These are phyloP conservation scores for Hymenopus coronatus DNA, from an alignment of 2,888 invertebrate species.

Conservation along the genomic window DNA sequence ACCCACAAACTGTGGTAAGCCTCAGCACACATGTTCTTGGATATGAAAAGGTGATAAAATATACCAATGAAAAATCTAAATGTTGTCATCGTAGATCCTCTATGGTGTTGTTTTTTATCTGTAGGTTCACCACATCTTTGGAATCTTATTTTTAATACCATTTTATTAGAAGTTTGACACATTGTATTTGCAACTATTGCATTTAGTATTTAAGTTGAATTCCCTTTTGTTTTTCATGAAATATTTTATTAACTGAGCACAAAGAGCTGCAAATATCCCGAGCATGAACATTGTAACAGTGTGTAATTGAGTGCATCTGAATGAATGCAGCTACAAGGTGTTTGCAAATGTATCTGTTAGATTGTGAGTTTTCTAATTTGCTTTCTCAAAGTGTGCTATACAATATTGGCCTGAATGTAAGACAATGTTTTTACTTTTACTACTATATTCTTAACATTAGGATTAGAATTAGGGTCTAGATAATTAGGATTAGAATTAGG, in stretches of 20 bases:
- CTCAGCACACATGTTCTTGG: background rate
- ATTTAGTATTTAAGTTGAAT: background rate
- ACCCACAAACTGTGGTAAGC: constrained; percentile 47
- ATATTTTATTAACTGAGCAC: background rate
- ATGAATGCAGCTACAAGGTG: background rate
- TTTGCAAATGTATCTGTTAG: background rate
- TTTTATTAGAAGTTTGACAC: background rate
- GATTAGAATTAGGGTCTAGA: too few species aligned
- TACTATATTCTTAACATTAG: too few species aligned
- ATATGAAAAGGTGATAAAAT: background rate
- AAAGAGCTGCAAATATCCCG: background rate
- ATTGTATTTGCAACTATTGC: background rate
- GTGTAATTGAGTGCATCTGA: background rate
- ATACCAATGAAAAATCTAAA: constrained; percentile 33
- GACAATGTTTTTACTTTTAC: too few species aligned
- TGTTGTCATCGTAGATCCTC: background rate
- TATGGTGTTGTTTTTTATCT: constrained; percentile 10
- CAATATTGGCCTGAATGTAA: too few species aligned
- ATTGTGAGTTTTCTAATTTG: too few species aligned
- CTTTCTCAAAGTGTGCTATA: too few species aligned
- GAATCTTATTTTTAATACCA: constrained; percentile 29
- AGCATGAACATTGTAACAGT: background rate
- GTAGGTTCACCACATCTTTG: background rate
- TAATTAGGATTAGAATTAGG: too few species aligned
- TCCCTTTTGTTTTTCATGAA: background rate